Evolutionary conservation across 1,140 invertebrate genomes (phyloP).

Genomic region (Eulimnadia texana): DNA sequence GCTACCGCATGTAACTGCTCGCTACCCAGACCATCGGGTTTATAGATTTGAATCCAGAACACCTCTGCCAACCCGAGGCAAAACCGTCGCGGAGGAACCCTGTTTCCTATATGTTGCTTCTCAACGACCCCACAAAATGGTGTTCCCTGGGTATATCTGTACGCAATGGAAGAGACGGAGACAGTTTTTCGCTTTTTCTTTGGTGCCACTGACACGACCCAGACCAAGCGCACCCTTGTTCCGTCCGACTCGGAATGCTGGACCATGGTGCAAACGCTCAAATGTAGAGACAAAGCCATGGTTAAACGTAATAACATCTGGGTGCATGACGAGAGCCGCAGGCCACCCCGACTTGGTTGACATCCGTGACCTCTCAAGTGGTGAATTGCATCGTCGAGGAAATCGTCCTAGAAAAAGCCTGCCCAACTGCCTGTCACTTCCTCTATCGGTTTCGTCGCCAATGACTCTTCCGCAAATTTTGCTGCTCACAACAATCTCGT

Average conservation of each 20-base stretch:
- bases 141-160: neutral
- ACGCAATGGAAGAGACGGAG: neutral
- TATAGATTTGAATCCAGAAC: neutral
- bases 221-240: neutral
- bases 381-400: neutral
- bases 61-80: neutral
- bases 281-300: neutral
- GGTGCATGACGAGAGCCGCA: neutral
- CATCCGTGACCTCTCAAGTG: neutral
- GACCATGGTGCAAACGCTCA: neutral
- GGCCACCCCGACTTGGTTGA: neutral
- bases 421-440: neutral
- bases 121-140: neutral
- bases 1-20: neutral
- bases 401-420: neutral
- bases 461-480: neutral
- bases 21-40: neutral
- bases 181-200: neutral
- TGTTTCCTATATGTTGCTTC: neutral
- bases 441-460: neutral
- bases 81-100: neutral
- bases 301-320: neutral
- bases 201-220: neutral
- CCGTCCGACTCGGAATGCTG: neutral
- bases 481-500: neutral